Evolutionary conservation across 2,888 invertebrate species (phyloP).

Genomic region (Ligdia adustata): DNA sequence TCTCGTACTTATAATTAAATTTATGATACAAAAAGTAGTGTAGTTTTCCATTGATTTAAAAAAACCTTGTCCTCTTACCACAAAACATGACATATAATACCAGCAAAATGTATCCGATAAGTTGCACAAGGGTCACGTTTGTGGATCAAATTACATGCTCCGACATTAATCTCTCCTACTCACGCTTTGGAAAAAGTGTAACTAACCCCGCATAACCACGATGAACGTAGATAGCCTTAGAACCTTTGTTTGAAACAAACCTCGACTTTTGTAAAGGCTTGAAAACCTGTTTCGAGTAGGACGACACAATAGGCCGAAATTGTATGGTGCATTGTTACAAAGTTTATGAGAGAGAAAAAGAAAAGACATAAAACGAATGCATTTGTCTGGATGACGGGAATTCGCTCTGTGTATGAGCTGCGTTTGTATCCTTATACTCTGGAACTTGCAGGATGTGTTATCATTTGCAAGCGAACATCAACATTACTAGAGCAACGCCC

Average conservation of each 20-base stretch:
- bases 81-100: constrained; percentile 51
- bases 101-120: constrained; percentile 49
- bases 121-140: constrained; percentile 55
- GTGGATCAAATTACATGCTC: constrained; percentile 61
- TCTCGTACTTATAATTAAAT: no score
- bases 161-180: constrained; percentile 61
- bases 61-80: constrained; percentile 24
- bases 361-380: constrained; percentile 7
- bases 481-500: constrained; percentile 62
- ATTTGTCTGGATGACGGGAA: constrained; percentile 7
- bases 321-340: constrained; percentile 38
- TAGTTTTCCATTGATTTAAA: constrained; percentile 27
- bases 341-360: constrained; percentile 29
- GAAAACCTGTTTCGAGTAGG: constrained; percentile 62
- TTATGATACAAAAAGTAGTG: no score
- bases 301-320: constrained; percentile 55
- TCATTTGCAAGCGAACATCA: constrained; percentile 55
- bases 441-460: constrained; percentile 57
- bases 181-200: constrained; percentile 57
- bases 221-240: constrained; percentile 47
- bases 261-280: constrained; percentile 54
- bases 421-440: constrained; percentile 21
- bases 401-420: constrained; percentile 10
- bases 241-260: constrained; percentile 56
- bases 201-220: constrained; percentile 41